phyloP scores from a whole-genome alignment of 2,888 invertebrate genomes.

The Aleiodes testaceus region DNA sequence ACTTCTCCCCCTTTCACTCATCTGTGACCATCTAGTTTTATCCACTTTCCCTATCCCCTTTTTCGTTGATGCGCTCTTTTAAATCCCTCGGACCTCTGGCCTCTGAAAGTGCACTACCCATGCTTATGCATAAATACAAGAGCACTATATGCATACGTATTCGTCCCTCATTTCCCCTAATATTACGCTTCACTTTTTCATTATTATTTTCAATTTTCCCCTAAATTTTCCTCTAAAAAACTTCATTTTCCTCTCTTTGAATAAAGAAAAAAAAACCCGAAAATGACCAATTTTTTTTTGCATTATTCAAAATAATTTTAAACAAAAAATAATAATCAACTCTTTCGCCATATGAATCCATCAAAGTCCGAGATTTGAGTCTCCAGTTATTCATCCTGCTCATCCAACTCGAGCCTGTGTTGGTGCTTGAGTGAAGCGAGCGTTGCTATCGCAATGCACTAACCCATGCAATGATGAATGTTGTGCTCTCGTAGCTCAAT shows the following conservation, averaged over 20 bases:
- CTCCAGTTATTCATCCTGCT: conserved; percentile 46
- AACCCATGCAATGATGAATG: conserved; percentile 38
- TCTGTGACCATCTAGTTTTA: conserved; percentile 13
- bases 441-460: conserved; percentile 27
- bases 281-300: too few relatives aligned
- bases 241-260: not conserved
- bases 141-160: conserved; percentile 22
- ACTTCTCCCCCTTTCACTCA: conserved; percentile 4
- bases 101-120: conserved; percentile 52
- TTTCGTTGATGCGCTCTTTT: conserved; percentile 11
- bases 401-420: conserved; percentile 40
- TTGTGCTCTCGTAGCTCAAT: conserved; percentile 8
- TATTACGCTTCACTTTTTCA: conserved; percentile 22
- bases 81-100: conserved; percentile 29
- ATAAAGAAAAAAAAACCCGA: too few relatives aligned
- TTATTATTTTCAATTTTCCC: conserved; percentile 24
- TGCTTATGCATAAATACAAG: conserved; percentile 55
- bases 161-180: conserved; percentile 29
- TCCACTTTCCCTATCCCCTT: not conserved
- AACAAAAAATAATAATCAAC: not conserved
- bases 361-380: conserved; percentile 39
- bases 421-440: conserved; percentile 16
- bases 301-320: too few relatives aligned
- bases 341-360: conserved; percentile 1
- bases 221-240: conserved; percentile 5